phyloP scores from a whole-genome alignment of 1,140 invertebrate species.

The Drosophila pandora region DNA sequence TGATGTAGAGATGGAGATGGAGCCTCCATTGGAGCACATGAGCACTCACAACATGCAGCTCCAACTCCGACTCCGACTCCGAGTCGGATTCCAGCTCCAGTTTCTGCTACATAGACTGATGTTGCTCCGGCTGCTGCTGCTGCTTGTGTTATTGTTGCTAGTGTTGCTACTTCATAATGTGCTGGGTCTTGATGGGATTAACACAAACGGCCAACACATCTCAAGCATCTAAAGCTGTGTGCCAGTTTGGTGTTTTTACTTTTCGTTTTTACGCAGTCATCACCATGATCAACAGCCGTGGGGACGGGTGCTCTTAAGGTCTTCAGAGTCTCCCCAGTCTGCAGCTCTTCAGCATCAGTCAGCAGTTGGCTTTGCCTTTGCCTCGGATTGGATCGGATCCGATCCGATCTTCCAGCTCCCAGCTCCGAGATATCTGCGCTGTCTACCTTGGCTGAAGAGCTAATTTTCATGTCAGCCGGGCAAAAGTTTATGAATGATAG shows the following conservation, averaged over 20 bases:
- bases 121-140: conserved; percentile 24
- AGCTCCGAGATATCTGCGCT: conserved; percentile 42
- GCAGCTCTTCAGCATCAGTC: conserved; percentile 43
- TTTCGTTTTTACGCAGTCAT: conserved; percentile 77
- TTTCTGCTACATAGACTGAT: conserved; percentile 50
- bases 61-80: conserved; percentile 47
- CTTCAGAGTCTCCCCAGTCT: conserved; percentile 42
- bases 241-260: conserved; percentile 72
- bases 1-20: conserved; percentile 78
- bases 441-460: conserved; percentile 79
- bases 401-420: conserved; percentile 14
- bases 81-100: conserved; percentile 57
- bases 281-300: conserved; percentile 68
- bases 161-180: conserved; percentile 76
- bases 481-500: conserved; percentile 80
- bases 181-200: conserved; percentile 77
- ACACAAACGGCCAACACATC: conserved; percentile 81
- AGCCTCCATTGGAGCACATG: conserved; percentile 52
- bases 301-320: conserved; percentile 47
- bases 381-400: not conserved
- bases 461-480: conserved; percentile 76
- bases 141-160: conserved; percentile 46
- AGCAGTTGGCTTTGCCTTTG: conserved; percentile 18
- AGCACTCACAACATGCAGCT: conserved; percentile 60
- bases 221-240: conserved; percentile 78